These are phyloP conservation scores for Sycophila texana DNA, from an alignment of 2,888 invertebrate species.

Conservation along the genomic window DNA sequence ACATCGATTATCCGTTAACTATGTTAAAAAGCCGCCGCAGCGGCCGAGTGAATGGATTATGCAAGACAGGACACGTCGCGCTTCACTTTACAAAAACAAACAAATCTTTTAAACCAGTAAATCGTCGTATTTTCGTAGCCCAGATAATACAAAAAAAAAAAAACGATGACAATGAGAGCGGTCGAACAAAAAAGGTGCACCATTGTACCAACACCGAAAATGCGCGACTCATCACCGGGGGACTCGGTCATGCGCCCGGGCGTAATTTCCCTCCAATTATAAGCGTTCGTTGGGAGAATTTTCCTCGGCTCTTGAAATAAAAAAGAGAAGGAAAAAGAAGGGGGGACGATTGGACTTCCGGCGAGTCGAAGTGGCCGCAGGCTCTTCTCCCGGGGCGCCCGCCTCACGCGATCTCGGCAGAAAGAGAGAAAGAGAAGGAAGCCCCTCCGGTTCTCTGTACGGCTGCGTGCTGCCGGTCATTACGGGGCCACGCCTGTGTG, in stretches of 20 bases:
- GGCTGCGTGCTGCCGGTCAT: constrained; percentile 35
- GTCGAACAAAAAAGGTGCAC: not conserved
- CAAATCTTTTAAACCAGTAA: no score
- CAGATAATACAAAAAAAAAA: not conserved
- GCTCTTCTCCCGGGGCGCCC: not conserved
- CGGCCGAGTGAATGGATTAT: no score
- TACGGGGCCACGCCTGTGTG: constrained; percentile 40
- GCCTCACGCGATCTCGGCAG: constrained; percentile 29
- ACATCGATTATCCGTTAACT: no score
- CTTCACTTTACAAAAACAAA: no score
- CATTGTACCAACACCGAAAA: not conserved
- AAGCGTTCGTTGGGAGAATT: not conserved
- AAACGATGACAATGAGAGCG: not conserved
- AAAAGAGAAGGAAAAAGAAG: not conserved
- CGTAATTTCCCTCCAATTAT: not conserved
- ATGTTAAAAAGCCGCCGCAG: no score
- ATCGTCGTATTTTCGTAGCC: not conserved
- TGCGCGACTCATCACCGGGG: not conserved
- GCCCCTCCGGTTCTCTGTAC: not conserved
- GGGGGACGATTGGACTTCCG: constrained; percentile 6
- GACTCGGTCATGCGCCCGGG: no score
- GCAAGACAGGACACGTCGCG: no score
- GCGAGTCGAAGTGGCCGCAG: constrained; percentile 9
- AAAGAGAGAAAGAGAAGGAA: constrained; percentile 7
- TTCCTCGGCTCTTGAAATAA: not conserved